Evolutionary conservation across 2,888 invertebrate species (phyloP), one percentile per base, ranked within the genome.

Genomic region (Silvanus unidentatus): DNA sequence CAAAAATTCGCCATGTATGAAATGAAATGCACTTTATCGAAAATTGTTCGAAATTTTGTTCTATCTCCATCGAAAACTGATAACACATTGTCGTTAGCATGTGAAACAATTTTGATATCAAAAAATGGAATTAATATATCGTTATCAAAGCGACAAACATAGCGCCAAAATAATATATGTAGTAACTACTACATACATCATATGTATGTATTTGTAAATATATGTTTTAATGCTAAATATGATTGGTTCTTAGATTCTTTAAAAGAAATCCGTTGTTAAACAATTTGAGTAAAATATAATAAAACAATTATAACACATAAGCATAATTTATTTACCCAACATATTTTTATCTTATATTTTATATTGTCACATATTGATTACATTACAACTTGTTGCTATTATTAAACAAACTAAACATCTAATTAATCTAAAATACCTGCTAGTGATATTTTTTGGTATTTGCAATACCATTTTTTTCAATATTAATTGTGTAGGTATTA

Each of bases 1-100:
- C 75, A 75, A 61, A 75, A 72, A 57, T 73, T 69, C 60, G 75
- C 69, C 37, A 69, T 77, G 64, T 61, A 78, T 57, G 77, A 79
- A 62, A 64, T 79, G 53, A 80, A 80, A 60, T 70, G 74, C 0
- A 64, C 71, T 0, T 43, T 79, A 2, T 75, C 78, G 1, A 75
- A 75, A 56, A 60, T 79, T 2, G 57, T 79, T 8, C 73, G 75
- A 43, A 64, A 69, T 35, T 79, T 76, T 53, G 64, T 72, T 46
- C 13, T 63, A 15, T 14, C 52, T n/a, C 59, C 61, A n/a, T 42
- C 57, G 9, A 41, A 42, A 29, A 44, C 47, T 10, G 62, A 69
- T 13, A 70, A 71, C 29, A 68, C 72, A 50, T 73, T 75, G 1
- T 53, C 68, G 37, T 48, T 77, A 10, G 66, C 72, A 2, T 65